Evolutionary conservation across 2,797 vertebrate species (phyloP).

Genomic region (Vipera ursinii): DNA sequence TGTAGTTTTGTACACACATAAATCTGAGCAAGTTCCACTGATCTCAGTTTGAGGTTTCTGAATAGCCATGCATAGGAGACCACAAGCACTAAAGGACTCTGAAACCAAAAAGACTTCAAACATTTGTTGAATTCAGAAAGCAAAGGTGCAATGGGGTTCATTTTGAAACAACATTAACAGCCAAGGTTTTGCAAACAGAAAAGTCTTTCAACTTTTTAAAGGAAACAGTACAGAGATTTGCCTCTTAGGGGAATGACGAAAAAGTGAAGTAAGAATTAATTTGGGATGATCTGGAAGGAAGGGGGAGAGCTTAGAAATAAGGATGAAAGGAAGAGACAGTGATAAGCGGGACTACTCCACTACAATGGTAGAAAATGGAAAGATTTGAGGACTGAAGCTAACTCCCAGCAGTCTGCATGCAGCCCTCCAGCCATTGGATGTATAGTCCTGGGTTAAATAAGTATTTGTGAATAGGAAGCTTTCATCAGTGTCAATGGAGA

Average conservation of each 20-base stretch:
- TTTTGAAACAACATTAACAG: background rate
- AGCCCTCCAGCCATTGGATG: background rate
- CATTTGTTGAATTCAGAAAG: conserved; percentile 31
- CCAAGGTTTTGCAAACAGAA: background rate
- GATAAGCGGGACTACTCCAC: background rate
- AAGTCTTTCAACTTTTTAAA: background rate
- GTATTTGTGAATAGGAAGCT: background rate
- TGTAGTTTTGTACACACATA: background rate
- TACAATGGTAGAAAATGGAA: background rate
- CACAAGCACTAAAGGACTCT: conserved; percentile 28
- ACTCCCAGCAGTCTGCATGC: background rate
- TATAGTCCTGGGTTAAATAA: background rate
- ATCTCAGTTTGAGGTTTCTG: background rate
- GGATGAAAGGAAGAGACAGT: background rate
- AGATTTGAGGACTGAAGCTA: background rate
- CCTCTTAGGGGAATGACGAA: background rate
- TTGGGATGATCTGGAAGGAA: background rate
- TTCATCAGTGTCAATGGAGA: background rate
- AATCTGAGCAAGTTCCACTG: background rate
- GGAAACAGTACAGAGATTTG: background rate
- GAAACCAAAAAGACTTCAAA: conserved; percentile 62
- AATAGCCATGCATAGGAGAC: background rate
- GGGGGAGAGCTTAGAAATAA: background rate
- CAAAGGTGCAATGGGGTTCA: conserved; percentile 39
- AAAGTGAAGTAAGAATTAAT: background rate